Percentiles rank a stretch among this genome's conserved stretches.
These are phyloP conservation scores for Chorisops tibialis DNA, from an alignment of 2,888 invertebrate species.

Conservation along the genomic window DNA sequence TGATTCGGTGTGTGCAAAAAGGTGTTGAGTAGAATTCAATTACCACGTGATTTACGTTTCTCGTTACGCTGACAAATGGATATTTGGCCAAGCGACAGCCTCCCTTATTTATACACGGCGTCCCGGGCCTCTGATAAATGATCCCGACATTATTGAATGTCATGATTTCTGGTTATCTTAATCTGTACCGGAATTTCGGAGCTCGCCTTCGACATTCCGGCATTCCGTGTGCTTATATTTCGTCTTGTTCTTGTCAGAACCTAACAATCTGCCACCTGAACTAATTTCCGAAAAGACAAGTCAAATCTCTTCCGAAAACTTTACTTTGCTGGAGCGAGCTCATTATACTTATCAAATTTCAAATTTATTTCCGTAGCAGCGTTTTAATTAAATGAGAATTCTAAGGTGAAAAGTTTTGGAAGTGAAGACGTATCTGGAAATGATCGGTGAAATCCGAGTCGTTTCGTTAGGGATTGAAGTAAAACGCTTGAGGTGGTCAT, in stretches of 20 bases:
- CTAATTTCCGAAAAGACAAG: too few species aligned
- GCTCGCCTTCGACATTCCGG: neutral
- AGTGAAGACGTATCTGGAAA: too few species aligned
- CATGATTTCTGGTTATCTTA: conserved; percentile 27
- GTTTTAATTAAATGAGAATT: too few species aligned
- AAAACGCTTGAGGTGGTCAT: too few species aligned
- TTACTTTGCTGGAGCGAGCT: too few species aligned
- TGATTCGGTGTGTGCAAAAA: conserved; percentile 25
- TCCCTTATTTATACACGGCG: conserved; percentile 11
- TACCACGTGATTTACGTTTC: conserved; percentile 30
- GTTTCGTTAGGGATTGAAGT: too few species aligned
- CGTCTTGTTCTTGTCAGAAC: neutral
- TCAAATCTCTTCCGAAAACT: too few species aligned
- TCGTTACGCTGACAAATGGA: conserved; percentile 30
- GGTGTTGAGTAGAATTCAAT: conserved; percentile 31
- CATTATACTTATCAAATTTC: too few species aligned
- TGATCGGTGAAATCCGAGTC: too few species aligned
- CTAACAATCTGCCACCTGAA: too few species aligned
- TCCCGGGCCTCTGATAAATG: conserved; percentile 26
- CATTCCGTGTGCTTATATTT: neutral
- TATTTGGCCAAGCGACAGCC: conserved; percentile 25
- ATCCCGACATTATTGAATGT: conserved; percentile 28
- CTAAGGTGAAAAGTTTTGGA: too few species aligned
- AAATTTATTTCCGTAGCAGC: too few species aligned
- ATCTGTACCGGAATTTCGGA: conserved; percentile 16